phyloP scores from a whole-genome alignment of 2,888 invertebrate genomes.

The Pyrochroa serraticornis region DNA sequence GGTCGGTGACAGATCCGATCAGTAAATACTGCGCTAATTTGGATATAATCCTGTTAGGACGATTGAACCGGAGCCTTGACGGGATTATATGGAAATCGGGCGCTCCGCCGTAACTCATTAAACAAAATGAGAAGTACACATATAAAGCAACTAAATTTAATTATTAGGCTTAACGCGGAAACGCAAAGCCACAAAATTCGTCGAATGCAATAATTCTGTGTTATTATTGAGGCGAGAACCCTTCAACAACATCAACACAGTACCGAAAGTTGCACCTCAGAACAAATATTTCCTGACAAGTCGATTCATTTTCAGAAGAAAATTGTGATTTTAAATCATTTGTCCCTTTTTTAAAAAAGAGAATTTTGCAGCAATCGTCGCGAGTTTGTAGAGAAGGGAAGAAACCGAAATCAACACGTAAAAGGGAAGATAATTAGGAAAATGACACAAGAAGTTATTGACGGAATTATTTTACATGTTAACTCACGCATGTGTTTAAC shows the following conservation, averaged over 20 bases:
- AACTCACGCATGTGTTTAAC: background rate
- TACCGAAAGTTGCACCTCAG: background rate
- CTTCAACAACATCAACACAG: background rate
- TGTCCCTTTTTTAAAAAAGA: too few relatives aligned
- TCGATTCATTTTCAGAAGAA: too few relatives aligned
- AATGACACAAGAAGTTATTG: background rate
- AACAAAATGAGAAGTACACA: too few relatives aligned
- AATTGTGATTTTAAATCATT: too few relatives aligned
- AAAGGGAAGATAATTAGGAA: background rate
- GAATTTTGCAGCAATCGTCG: too few relatives aligned
- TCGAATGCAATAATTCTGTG: background rate
- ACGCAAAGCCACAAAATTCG: background rate
- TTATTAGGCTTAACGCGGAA: too few relatives aligned
- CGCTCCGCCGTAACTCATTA: too few relatives aligned
- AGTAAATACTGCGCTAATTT: constrained; percentile 50
- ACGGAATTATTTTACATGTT: background rate
- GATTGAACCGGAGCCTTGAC: constrained; percentile 40
- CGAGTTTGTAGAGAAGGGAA: background rate
- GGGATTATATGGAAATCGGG: constrained; percentile 49
- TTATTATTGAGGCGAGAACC: too few relatives aligned
- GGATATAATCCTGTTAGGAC: constrained; percentile 44
- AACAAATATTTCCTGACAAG: too few relatives aligned
- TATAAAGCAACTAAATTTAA: too few relatives aligned
- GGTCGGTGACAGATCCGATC: constrained; percentile 44
- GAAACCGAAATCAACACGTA: background rate